Base-by-base conservation (phyloP, 2,888 invertebrate species). In the Caradrina kadenii region DNA sequence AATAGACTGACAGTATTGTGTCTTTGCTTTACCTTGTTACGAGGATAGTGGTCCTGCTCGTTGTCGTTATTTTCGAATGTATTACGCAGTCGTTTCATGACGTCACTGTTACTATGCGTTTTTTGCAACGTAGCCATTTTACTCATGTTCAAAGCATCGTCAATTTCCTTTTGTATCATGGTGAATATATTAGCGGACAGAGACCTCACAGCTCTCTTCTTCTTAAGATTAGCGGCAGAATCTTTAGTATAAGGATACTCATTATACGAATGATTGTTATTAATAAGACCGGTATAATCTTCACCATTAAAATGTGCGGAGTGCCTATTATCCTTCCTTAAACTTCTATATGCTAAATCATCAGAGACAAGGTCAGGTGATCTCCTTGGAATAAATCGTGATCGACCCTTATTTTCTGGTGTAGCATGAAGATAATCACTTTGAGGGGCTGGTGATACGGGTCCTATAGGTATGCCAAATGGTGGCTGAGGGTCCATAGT, bases 401-500 rank as follows among this genome's bases (percentile, higher is more conserved):
- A 96, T 63, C 97, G 96, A 15, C 93, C 93, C 79, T 96, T 96
- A 68, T 94, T 96, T 86, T 97, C 96, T 4, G 98, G 97, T 17
- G 96, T 96, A 1, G 97, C 97, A 88, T 98, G 98, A 66, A 99
- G 95, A 88, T 99, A 99, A 90, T 99, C 98, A 83, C 97, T 98
- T 73, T 97, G 97, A 0, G 98, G 97, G 7, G 98, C 97, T 1
- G 97, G 97, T 0, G 98, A 96, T 26, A 98, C 97, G 15, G 98
- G 98, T 2, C 98, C 98, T 49, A 98, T 91, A 0, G 99, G 99
- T 87, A 99, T 99, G 22, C 99, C 99, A 90, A 99, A 99, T 1
- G 98, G 98, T 49, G 98, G 98, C 88, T 99, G 99, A 19, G 98
- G 98, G 63, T 98, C 98, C 4, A 97, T 88, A 8, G 97, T 96